Conservation (phyloP, 2,797 vertebrate species). For the Sus cebifrons region DNA sequence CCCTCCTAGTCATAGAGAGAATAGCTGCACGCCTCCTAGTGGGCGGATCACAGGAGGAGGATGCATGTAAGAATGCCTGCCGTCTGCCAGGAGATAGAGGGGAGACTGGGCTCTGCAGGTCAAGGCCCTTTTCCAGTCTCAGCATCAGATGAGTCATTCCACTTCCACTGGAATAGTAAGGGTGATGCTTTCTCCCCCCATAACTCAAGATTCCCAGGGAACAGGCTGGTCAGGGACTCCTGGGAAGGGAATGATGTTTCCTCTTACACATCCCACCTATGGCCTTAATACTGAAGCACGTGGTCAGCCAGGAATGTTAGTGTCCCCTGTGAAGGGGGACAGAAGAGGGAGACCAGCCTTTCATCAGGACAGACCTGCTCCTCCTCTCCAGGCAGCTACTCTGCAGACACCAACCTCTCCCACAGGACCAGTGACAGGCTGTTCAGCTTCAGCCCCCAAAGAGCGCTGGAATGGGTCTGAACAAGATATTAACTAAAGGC, state of each 20-base stretch:
- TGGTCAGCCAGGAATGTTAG: too few relatives aligned
- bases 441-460: neutral
- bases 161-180: neutral
- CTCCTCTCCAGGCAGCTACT: neutral
- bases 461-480: neutral
- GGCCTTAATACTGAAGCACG: neutral
- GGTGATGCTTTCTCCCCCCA: neutral
- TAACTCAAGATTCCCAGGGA: neutral
- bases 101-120: neutral
- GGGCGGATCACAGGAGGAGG: neutral
- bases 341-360: neutral
- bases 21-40: neutral
- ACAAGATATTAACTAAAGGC: neutral
- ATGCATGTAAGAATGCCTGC: too few relatives aligned
- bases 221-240: neutral
- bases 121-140: neutral
- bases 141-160: neutral
- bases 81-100: too few relatives aligned
- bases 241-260: fast-evolving
- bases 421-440: fast-evolving
- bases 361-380: neutral
- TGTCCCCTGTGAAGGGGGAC: neutral
- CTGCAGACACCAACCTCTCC: neutral
- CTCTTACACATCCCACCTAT: neutral
- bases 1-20: neutral